Conservation (phyloP, 1,140 invertebrate species). For the Trialeurodes vaporariorum region DNA sequence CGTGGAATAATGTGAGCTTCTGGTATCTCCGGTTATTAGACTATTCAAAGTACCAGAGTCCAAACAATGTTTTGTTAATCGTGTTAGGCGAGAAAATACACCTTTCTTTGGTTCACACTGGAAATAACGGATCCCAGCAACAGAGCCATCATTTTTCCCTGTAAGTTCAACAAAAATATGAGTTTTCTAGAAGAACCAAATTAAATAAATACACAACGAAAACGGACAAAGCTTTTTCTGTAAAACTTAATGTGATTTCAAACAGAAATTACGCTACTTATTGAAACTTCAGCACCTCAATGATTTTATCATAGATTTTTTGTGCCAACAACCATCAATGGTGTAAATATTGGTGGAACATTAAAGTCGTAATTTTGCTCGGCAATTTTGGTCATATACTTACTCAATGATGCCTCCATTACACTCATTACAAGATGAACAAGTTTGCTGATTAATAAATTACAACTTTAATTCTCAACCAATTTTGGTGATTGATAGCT, state of each 20-base stretch:
- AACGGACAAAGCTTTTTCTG: background rate
- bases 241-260: background rate
- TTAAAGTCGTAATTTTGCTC: no score
- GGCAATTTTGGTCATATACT: no score
- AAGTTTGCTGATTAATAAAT: no score
- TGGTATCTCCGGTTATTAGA: background rate
- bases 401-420: no score
- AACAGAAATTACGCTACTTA: background rate
- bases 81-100: slow-evolving; percentile 81
- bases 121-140: slow-evolving; percentile 81
- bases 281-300: no score
- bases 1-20: background rate
- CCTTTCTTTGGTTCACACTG: slow-evolving; percentile 89
- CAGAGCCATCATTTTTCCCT: slow-evolving; percentile 96
- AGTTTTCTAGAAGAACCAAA: background rate
- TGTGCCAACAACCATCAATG: no score
- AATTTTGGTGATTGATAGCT: no score
- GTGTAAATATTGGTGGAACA: no score
- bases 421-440: no score
- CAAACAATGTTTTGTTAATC: slow-evolving; percentile 47
- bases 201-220: background rate
- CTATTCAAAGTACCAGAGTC: background rate
- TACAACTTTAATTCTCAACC: no score
- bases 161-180: slow-evolving; percentile 20
- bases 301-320: no score